Conservation (phyloP, 2,888 invertebrate genomes). For the Plusia festucae region DNA sequence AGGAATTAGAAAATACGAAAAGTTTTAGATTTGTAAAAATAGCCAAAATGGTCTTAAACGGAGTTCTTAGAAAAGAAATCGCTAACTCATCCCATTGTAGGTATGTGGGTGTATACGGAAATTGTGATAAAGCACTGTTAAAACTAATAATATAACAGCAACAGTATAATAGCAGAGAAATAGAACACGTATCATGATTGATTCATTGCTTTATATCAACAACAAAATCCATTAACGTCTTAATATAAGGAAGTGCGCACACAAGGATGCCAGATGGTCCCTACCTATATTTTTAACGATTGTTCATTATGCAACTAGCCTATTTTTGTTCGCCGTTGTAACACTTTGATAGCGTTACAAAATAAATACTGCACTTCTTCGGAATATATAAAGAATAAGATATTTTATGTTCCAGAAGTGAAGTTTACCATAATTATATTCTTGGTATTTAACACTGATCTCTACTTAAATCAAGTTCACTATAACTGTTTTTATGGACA, state of each 20-base stretch:
- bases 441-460: no score
- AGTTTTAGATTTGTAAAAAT: no score
- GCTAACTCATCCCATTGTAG: no score
- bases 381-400: not conserved
- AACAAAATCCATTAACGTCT: not conserved
- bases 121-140: not conserved
- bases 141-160: not conserved
- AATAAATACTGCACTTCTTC: not conserved
- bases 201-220: not conserved
- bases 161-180: not conserved
- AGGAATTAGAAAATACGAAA: no score
- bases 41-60: no score
- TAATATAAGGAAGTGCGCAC: conserved; percentile 2
- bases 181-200: not conserved
- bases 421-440: not conserved
- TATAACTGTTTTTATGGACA: no score
- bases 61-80: no score
- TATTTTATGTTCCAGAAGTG: not conserved
- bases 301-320: not conserved
- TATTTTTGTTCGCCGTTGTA: not conserved
- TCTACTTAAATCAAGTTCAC: no score
- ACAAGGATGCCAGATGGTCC: not conserved
- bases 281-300: not conserved
- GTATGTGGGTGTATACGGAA: no score
- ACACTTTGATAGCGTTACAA: not conserved